These are phyloP conservation scores for Sorex araneus DNA, from an alignment of 2,113 vertebrate species.

Conservation along the genomic window DNA sequence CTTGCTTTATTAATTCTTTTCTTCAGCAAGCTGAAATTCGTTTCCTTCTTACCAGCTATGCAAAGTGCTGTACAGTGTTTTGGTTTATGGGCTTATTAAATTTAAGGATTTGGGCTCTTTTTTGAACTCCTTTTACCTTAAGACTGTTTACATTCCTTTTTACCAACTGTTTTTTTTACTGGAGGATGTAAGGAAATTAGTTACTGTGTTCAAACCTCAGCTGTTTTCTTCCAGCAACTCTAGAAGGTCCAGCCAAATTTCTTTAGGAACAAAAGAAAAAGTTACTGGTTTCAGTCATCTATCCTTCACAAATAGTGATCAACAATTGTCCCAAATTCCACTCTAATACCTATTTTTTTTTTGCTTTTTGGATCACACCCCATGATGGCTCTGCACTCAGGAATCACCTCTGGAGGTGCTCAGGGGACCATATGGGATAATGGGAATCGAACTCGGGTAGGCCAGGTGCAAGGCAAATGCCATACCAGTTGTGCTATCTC, in stretches of 20 bases:
- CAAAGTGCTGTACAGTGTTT: slow-evolving; percentile 63
- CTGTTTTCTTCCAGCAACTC: slow-evolving; percentile 55
- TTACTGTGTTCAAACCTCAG: slow-evolving; percentile 53
- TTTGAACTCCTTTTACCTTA: slow-evolving; percentile 73
- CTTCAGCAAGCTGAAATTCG: slow-evolving; percentile 70
- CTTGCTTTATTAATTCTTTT: slow-evolving; percentile 60
- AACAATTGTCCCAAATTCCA: slow-evolving; percentile 66
- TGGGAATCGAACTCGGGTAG: too few relatives aligned
- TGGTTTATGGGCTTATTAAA: slow-evolving; percentile 64
- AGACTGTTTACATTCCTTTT: slow-evolving; percentile 77
- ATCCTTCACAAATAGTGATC: slow-evolving; percentile 34
- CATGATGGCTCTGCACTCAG: slow-evolving; percentile 45
- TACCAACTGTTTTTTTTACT: slow-evolving; percentile 45
- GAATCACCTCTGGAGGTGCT: too few relatives aligned
- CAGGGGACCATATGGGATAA: too few relatives aligned
- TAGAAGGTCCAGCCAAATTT: slow-evolving; percentile 66
- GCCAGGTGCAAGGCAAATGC: too few relatives aligned
- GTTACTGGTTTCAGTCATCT: slow-evolving; percentile 63
- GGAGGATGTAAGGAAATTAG: slow-evolving; percentile 57
- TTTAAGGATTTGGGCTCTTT: slow-evolving; percentile 59
- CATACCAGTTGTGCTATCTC: too few relatives aligned
- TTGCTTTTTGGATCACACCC: too few relatives aligned
- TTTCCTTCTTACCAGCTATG: slow-evolving; percentile 58
- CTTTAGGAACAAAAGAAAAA: slow-evolving; percentile 56
- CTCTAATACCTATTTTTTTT: slow-evolving; percentile 51